Base-by-base conservation (phyloP, 2,888 invertebrate species). In the Lacanobia wlatinum region DNA sequence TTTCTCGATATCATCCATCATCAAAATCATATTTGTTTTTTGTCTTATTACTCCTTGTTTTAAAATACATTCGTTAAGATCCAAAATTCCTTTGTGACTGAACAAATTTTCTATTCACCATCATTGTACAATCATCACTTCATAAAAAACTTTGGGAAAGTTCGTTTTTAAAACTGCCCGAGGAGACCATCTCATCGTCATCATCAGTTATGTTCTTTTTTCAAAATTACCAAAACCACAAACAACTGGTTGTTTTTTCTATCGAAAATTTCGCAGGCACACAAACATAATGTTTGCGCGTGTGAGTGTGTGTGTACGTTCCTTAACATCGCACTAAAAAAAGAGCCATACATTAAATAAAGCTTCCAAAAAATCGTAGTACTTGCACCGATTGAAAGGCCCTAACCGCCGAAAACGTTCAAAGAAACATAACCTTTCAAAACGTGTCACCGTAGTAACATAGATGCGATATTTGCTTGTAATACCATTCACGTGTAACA, bases 301-400 rank as follows among this genome's bases (percentile, higher is more conserved):
- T 92, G 94, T 92, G 94, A 89, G 92, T 91, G 95, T 95, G 95
- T 95, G 93, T 95, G 93, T 92, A 91, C 91, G 94, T 94, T 92
- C 92, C 91, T 92, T 93, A 94, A 93, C 92, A 91, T 80, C 77
- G 85, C 86, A 86, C 86, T 87, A 80, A 86, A 87, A 67, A 85
- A 85, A 86, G 86, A 86, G 86, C 86, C 87, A 86, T 75, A 74
- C 74, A 80, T 82, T 70, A 65, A 82, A 82, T 79, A 72, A 78
- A 82, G 87, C 86, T 87, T 86, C 40, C 78, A 80, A 83, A 84
- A 48, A 74, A 46, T 59, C 38, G 79, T 80, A 87, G 80, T 69
- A 66, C 53, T 61, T 59, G 79, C 87, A 82, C 79, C 75, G 55
- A 78, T 81, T 87, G 87, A 87, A 86, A 86, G 84, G 78, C 58